Evolutionary conservation across 2,888 invertebrate genomes (phyloP).

Genomic region (Oscheius sp.): DNA sequence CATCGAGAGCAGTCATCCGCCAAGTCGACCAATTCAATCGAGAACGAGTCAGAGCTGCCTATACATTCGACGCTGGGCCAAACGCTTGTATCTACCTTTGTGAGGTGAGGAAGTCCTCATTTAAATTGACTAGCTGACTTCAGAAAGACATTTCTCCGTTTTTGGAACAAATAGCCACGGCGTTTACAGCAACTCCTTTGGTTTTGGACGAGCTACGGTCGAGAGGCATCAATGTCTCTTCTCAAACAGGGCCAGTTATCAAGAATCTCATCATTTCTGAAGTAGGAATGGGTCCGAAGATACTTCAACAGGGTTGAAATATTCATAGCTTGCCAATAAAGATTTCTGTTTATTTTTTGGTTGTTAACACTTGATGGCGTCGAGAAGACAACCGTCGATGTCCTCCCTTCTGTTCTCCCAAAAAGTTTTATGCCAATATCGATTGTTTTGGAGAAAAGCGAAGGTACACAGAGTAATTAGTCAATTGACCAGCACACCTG

Average conservation of each 20-base stretch:
- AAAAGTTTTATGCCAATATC: no score
- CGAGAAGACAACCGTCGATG: no score
- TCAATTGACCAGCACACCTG: constrained; percentile 17
- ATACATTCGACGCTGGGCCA: constrained; percentile 90
- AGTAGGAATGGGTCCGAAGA: constrained; percentile 11
- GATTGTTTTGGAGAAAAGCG: no score
- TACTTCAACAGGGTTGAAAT: no score
- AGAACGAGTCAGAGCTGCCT: constrained; percentile 81
- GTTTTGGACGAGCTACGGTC: neutral
- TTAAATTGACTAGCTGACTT: neutral
- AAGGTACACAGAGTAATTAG: neutral
- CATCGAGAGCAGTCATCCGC: constrained; percentile 84
- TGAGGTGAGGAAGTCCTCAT: constrained; percentile 37
- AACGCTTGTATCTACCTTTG: constrained; percentile 56
- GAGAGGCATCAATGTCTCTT: neutral
- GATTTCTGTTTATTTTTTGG: neutral
- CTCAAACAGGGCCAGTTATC: neutral
- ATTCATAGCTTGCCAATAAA: neutral
- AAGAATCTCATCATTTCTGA: constrained; percentile 13
- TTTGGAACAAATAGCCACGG: neutral
- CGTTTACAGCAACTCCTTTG: neutral
- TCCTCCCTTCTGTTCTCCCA: no score
- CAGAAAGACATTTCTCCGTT: neutral
- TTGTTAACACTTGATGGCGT: no score
- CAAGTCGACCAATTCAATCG: constrained; percentile 86